Base-by-base conservation (phyloP, 2,113 vertebrate genomes). In the Apodemus speciosus region DNA sequence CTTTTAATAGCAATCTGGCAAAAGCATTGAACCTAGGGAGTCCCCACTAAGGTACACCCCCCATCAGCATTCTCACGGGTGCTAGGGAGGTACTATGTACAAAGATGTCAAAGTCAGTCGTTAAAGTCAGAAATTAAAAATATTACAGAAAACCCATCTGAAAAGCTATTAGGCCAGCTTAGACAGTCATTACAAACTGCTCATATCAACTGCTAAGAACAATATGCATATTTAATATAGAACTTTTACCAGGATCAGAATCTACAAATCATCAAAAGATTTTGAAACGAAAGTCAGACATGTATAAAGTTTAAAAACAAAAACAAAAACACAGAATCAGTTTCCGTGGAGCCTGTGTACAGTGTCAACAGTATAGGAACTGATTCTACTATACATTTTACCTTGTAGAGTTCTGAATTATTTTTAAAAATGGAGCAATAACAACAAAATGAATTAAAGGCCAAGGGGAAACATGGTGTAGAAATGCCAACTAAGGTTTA, bases 21-120 rank as follows among this genome's bases (percentile, higher is more conserved):
- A 89, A 46, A 85, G 1, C 8, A 66, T 49, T 80, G 79, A 79
- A 94, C 49, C 88, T 93, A 95, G 40, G 75, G 81, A 94, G 88
- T 73, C 8, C 56, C 81, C 38, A 51, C 46, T 66, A 88, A 91
- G 83, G 68, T 9, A 25, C 18, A 7, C 66, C 62, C 16, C 9
- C 64, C 62, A 53, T 56, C 9, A 62, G 66, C 80, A 77, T 80
- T 46, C 77, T 88, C 79, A 15, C 27, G 79, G 90, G 93, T 46
- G 16, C 46, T 69, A 32, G 68, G 35, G 53, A 94, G 25, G 40
- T 30, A 46, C 51, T 92, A 30, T 51, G 10, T 46, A 46, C 23
- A 94, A 80, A 1, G 25, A 75, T 72, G n/a, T 18, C 30, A 38
- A 62, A 89, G 77, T 76, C 35, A 71, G 23, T 49, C 35, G n/a